phyloP scores from a whole-genome alignment of 2,113 vertebrate genomes.

The Actenoides lindsayi region DNA sequence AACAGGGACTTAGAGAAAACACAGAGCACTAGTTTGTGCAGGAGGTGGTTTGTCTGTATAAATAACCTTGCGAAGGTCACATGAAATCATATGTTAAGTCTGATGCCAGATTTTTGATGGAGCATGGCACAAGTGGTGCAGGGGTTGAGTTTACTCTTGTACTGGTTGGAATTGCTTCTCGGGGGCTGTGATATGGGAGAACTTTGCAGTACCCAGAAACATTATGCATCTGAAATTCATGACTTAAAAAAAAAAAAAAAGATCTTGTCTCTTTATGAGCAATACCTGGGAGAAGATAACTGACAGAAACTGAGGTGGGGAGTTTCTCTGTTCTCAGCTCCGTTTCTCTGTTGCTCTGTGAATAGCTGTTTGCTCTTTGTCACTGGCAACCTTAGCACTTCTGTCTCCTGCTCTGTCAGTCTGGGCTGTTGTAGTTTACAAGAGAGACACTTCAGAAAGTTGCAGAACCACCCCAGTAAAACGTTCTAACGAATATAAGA shows the following conservation, averaged over 20 bases:
- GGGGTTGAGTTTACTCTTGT: neutral
- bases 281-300: neutral
- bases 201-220: neutral
- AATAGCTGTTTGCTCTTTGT: neutral
- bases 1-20: neutral
- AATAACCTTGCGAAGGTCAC: conserved; percentile 18
- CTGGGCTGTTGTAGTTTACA: neutral
- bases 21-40: neutral
- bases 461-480: neutral
- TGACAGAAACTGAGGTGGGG: neutral
- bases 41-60: neutral
- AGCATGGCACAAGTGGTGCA: neutral
- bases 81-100: neutral
- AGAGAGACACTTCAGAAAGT: neutral
- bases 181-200: neutral
- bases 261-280: neutral
- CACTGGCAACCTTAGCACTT: neutral
- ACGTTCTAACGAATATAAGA: neutral
- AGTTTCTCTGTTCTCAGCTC: neutral
- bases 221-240: neutral
- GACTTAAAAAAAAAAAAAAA: neutral
- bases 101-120: neutral
- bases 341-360: neutral
- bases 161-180: neutral
- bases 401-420: neutral